A percentile compares a stretch with the other conserved stretches of the same genome.
These are phyloP conservation scores for Malurus alboscapulatus DNA, from an alignment of 2,113 vertebrate genomes.

Conservation along the genomic window DNA sequence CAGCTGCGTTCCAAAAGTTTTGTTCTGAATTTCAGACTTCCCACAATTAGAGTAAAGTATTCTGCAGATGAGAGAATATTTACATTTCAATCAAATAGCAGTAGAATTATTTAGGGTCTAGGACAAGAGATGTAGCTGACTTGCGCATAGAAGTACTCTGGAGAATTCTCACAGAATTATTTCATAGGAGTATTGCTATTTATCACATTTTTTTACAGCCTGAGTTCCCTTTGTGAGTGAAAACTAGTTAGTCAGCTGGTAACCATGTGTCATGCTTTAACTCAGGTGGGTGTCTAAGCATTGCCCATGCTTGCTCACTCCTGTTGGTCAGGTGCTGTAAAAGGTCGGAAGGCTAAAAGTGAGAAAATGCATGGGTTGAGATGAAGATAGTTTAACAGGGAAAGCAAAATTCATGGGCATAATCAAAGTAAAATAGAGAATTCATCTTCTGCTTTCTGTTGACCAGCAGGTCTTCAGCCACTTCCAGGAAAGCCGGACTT, in stretches of 20 bases:
- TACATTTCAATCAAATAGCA: constrained; percentile 8
- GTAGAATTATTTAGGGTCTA: background rate
- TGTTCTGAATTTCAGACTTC: background rate
- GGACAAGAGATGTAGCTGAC: background rate
- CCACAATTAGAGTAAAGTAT: background rate
- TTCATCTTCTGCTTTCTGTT: background rate
- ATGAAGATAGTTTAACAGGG: background rate
- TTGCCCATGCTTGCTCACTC: background rate
- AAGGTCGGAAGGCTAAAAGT: background rate
- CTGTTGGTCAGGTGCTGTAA: too few species aligned
- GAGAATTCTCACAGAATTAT: background rate
- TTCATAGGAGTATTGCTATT: background rate
- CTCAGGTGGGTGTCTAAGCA: background rate
- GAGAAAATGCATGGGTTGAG: background rate
- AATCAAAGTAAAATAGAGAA: background rate
- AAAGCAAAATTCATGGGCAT: background rate
- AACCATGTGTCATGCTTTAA: background rate
- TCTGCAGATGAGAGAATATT: background rate
- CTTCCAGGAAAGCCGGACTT: background rate
- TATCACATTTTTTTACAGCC: background rate
- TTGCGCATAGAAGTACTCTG: background rate
- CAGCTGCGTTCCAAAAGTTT: background rate
- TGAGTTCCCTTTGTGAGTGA: background rate
- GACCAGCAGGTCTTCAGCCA: background rate
- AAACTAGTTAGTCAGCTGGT: background rate